phyloP scores from a whole-genome alignment of 2,888 invertebrate species.

The Agonum fuliginosum region DNA sequence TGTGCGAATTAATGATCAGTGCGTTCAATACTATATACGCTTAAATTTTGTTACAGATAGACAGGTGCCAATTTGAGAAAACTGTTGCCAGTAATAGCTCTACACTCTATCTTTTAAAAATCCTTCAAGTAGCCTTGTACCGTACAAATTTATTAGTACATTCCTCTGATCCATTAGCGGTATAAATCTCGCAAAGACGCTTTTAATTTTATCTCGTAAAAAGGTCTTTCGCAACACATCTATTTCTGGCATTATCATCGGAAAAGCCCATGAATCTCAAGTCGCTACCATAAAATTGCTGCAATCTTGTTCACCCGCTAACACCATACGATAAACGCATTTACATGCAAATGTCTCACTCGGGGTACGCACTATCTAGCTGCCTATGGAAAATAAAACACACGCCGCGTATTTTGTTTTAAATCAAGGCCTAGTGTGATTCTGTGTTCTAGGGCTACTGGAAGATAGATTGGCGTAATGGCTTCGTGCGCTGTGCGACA shows the following conservation, averaged over 20 bases:
- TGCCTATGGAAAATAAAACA: slow-evolving; percentile 44
- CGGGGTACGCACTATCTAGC: slow-evolving; percentile 24
- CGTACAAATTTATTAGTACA: too few species aligned
- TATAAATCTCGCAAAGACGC: slow-evolving; percentile 7
- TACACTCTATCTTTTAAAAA: too few species aligned
- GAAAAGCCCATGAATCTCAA: slow-evolving; percentile 36
- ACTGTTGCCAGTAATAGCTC: too few species aligned
- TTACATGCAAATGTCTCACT: slow-evolving; percentile 53
- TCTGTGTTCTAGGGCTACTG: slow-evolving; percentile 27
- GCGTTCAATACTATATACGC: too few species aligned
- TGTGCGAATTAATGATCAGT: too few species aligned
- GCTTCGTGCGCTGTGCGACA: slow-evolving; percentile 16
- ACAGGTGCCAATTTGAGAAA: too few species aligned
- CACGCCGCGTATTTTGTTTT: slow-evolving; percentile 45
- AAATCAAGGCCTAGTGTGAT: slow-evolving; percentile 38
- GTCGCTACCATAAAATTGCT: slow-evolving; percentile 41
- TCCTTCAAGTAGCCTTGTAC: too few species aligned
- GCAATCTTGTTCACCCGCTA: slow-evolving; percentile 41
- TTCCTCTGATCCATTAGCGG: slow-evolving; percentile 21
- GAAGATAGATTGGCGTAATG: slow-evolving; percentile 47
- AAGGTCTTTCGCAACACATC: too few species aligned
- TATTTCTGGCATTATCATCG: slow-evolving; percentile 36
- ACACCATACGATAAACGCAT: slow-evolving; percentile 43
- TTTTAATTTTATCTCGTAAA: slow-evolving; percentile 37
- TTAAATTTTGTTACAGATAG: too few species aligned